These are phyloP conservation scores for Condylura cristata DNA, from an alignment of 2,113 vertebrate genomes.

Conservation along the genomic window DNA sequence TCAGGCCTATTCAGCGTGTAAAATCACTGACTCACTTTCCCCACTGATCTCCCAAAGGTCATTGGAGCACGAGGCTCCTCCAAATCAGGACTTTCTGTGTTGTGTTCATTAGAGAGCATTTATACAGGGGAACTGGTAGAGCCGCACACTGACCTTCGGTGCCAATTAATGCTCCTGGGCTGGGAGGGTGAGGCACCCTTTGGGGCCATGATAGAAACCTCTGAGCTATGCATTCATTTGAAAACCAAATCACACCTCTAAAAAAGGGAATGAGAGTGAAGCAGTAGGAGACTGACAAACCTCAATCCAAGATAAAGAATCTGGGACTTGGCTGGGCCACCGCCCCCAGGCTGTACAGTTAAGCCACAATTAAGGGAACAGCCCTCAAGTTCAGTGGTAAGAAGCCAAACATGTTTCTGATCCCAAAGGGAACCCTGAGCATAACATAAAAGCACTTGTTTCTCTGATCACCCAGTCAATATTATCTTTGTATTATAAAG, in stretches of 20 bases:
- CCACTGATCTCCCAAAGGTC: neutral
- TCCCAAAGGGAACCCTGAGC: neutral
- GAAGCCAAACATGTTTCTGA: neutral
- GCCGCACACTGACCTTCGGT: rapidly evolving
- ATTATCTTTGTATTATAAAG: neutral
- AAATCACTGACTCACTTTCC: neutral
- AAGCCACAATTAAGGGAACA: neutral
- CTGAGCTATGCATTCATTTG: neutral
- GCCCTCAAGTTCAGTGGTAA: neutral
- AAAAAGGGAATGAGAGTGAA: neutral
- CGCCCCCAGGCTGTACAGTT: neutral
- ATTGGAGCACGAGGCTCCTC: neutral
- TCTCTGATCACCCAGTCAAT: neutral
- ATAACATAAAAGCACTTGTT: neutral
- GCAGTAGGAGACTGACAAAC: neutral
- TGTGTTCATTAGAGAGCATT: neutral
- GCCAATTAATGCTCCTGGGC: neutral
- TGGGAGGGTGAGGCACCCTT: neutral
- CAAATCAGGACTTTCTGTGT: neutral
- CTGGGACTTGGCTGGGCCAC: neutral
- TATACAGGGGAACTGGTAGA: neutral
- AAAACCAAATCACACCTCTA: neutral
- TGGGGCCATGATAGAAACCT: neutral
- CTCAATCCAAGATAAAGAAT: neutral
- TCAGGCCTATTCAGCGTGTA: neutral